Conservation (phyloP, 2,888 invertebrate species). For the Tenodera sinensis region DNA sequence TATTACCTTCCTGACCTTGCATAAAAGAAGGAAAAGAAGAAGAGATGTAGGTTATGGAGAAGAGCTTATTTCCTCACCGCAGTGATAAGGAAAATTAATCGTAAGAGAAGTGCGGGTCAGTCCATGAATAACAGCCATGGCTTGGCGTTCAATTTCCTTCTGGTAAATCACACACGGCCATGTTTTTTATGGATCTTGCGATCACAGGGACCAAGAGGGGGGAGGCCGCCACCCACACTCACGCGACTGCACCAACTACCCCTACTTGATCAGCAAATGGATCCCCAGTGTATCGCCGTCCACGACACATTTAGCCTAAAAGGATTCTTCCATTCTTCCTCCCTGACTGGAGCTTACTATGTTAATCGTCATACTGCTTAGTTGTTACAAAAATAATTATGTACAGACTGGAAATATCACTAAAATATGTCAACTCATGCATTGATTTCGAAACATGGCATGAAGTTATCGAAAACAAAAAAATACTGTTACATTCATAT, state of each 20-base stretch:
- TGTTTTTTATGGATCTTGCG: not conserved
- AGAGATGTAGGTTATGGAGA: not conserved
- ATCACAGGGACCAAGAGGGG: not conserved
- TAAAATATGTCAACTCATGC: too few relatives aligned
- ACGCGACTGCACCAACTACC: not conserved
- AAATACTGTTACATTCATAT: too few relatives aligned
- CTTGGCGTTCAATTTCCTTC: not conserved
- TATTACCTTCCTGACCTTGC: not conserved
- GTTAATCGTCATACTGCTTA: too few relatives aligned
- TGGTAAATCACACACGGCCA: not conserved
- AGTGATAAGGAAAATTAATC: not conserved
- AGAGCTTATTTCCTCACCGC: not conserved
- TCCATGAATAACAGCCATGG: not conserved
- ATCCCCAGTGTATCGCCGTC: not conserved
- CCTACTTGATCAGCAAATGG: not conserved
- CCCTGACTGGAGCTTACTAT: not conserved
- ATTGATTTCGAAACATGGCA: too few relatives aligned
- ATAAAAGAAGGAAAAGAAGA: not conserved
- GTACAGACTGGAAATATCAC: too few relatives aligned
- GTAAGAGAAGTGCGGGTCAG: not conserved
- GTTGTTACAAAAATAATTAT: too few relatives aligned
- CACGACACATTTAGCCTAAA: not conserved
- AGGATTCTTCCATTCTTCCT: not conserved
- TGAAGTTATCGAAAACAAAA: too few relatives aligned
- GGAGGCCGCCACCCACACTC: not conserved